phyloP scores from a whole-genome alignment of 2,113 vertebrate genomes.

The Oreochromis spilurus region DNA sequence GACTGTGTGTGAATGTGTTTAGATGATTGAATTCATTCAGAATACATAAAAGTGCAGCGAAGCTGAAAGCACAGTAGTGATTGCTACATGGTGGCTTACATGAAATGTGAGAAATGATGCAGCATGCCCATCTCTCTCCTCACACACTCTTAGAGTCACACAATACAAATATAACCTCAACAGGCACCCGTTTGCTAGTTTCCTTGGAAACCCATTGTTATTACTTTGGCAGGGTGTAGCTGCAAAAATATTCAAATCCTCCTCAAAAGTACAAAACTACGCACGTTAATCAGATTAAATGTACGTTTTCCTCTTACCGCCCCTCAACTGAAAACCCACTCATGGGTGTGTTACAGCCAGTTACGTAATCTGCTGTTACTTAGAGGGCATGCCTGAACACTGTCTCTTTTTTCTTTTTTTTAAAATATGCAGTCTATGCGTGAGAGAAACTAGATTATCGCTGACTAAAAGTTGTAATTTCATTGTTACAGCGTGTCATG shows the following conservation, averaged over 20 bases:
- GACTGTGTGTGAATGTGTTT: not conserved
- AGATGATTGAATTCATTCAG: not conserved
- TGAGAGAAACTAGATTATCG: not conserved
- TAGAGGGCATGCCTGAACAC: conserved; percentile 35
- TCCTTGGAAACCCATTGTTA: conserved; percentile 26
- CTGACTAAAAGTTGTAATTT: not conserved
- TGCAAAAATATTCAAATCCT: not conserved
- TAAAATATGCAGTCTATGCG: not conserved
- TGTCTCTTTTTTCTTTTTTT: not conserved
- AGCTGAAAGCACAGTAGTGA: not conserved
- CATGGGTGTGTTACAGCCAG: conserved; percentile 30
- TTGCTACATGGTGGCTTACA: not conserved
- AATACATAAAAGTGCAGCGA: not conserved
- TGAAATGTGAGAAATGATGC: not conserved
- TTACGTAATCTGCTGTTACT: conserved; percentile 38
- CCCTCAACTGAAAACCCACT: not conserved
- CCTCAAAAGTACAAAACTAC: not conserved
- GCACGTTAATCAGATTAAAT: conserved; percentile 29
- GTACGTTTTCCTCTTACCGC: conserved; percentile 13
- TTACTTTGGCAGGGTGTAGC: not conserved
- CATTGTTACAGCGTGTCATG: not conserved
- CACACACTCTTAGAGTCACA: not conserved
- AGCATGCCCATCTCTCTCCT: not conserved
- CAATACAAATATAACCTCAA: not conserved
- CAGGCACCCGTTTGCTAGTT: not conserved